Conservation (phyloP, 2,888 invertebrate genomes). For the Ernsta delagoae region DNA sequence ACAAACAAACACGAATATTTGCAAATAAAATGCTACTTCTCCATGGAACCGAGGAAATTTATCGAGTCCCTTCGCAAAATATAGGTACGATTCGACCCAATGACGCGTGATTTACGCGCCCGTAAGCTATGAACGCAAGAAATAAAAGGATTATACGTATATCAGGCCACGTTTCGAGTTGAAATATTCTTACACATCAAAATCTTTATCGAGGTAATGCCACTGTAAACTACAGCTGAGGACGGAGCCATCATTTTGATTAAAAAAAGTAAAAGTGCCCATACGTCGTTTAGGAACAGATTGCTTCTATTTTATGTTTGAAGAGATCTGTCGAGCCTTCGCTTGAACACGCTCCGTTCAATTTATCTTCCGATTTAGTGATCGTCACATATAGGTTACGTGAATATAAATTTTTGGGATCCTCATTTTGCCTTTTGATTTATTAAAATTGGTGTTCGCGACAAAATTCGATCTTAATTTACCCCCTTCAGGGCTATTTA, state of each 20-base stretch:
- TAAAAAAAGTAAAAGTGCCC: conserved; percentile 37
- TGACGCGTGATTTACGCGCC: conserved; percentile 64
- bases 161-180: conserved; percentile 38
- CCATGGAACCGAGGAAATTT: conserved; percentile 66
- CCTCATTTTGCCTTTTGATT: conserved; percentile 32
- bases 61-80: conserved; percentile 68
- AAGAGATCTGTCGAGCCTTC: conserved; percentile 29
- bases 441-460: conserved; percentile 32
- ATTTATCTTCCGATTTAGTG: conserved; percentile 37
- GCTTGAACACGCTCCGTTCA: conserved; percentile 34
- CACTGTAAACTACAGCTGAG: conserved; percentile 41
- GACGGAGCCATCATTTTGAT: conserved; percentile 42
- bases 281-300: conserved; percentile 38
- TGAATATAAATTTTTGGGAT: conserved; percentile 36
- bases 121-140: conserved; percentile 60
- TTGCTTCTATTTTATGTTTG: conserved; percentile 36
- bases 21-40: conserved; percentile 72
- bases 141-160: conserved; percentile 62
- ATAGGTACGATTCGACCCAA: conserved; percentile 65
- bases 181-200: conserved; percentile 44
- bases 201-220: conserved; percentile 41
- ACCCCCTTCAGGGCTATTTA: conserved; percentile 15
- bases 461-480: conserved; percentile 29
- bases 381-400: conserved; percentile 37
- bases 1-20: conserved; percentile 63